Percentiles rank a stretch among this genome's conserved stretches.
Conservation (phyloP, 2,888 invertebrate genomes). For the Pachydiplax longipennis region DNA sequence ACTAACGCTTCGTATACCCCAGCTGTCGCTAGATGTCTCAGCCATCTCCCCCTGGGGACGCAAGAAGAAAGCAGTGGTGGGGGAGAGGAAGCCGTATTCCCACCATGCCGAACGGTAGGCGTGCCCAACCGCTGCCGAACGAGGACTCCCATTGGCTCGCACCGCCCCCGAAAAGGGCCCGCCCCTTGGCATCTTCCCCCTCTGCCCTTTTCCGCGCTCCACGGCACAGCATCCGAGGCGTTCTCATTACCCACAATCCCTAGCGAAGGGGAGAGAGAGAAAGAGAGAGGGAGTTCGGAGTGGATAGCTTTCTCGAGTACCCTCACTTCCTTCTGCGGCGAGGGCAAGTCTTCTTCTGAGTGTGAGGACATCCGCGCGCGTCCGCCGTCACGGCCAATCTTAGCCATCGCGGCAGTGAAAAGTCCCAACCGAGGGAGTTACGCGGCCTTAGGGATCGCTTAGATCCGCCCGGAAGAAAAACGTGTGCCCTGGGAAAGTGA, state of each 20-base stretch:
- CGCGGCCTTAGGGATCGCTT: neutral
- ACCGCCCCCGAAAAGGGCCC: neutral
- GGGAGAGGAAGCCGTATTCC: neutral
- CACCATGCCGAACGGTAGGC: neutral
- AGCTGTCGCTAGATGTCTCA: too few species aligned
- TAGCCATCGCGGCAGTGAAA: neutral
- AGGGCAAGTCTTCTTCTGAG: neutral
- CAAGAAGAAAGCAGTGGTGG: too few species aligned
- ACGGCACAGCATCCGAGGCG: neutral
- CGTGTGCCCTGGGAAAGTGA: neutral
- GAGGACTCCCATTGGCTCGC: neutral
- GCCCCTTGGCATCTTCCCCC: neutral
- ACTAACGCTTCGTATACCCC: too few species aligned
- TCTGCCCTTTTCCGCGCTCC: neutral
- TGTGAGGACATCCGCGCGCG: neutral
- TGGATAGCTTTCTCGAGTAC: neutral
- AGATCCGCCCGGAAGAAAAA: neutral
- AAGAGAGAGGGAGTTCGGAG: neutral
- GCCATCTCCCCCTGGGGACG: neutral
- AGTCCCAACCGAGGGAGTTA: neutral
- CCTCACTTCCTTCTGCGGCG: neutral
- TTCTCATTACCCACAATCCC: constrained; percentile 32
- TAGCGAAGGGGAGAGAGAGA: neutral
- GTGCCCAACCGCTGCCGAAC: neutral
- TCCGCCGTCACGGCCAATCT: neutral